These are phyloP conservation scores for Belgica antarctica DNA, from an alignment of 2,888 invertebrate species.

Conservation along the genomic window DNA sequence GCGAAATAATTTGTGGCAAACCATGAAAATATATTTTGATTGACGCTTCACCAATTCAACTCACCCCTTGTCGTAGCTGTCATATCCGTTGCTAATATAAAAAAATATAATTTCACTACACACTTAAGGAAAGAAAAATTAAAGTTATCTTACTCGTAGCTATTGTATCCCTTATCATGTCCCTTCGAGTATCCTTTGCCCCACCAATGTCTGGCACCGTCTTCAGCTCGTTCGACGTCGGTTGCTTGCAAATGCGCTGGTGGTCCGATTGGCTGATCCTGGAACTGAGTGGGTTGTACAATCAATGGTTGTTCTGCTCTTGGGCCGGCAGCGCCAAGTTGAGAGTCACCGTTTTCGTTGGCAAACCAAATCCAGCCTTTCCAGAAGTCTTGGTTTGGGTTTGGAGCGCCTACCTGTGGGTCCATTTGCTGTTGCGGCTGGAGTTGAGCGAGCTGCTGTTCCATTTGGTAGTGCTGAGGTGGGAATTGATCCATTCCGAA, in stretches of 20 bases:
- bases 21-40: too few species aligned
- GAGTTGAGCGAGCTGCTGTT: background rate
- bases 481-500: background rate
- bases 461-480: background rate
- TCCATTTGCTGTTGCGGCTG: background rate
- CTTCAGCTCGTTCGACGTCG: background rate
- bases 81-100: too few species aligned
- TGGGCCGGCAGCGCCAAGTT: too few species aligned
- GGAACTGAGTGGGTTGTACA: background rate
- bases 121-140: background rate
- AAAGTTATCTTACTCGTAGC: background rate
- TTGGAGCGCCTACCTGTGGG: background rate
- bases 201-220: background rate
- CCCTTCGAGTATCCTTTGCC: slow-evolving; percentile 19
- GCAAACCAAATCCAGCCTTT: background rate
- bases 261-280: background rate
- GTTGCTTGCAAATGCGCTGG: background rate
- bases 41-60: too few species aligned
- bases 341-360: too few species aligned
- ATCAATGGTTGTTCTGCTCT: background rate
- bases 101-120: too few species aligned
- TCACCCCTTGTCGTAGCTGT: slow-evolving; percentile 1
- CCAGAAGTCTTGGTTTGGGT: background rate
- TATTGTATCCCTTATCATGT: background rate
- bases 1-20: too few species aligned